Percentiles rank a stretch among this genome's conserved stretches.
phyloP scores from a whole-genome alignment of 2,113 vertebrate genomes.

The Amblyopsis rosae region DNA sequence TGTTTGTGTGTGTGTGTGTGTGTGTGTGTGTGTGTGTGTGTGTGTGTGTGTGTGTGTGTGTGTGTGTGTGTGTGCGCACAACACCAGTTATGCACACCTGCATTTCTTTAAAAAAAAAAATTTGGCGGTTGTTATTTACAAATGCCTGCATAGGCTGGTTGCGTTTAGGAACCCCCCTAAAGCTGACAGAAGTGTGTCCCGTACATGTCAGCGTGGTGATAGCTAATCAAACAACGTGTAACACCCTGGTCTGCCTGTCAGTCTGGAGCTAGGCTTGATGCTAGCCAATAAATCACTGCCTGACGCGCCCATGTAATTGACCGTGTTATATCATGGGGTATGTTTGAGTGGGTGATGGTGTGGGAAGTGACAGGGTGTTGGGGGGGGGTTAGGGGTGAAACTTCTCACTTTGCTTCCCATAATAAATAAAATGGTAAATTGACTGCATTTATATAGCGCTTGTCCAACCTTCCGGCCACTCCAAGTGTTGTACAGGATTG shows the following conservation, averaged over 20 bases:
- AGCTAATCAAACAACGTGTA: conserved; percentile 35
- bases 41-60: neutral
- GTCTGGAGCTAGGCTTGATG: conserved; percentile 35
- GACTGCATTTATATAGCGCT: no score
- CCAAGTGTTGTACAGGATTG: no score
- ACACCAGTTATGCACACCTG: neutral
- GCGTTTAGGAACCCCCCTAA: conserved; percentile 18
- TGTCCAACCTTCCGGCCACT: no score
- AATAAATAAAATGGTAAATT: no score
- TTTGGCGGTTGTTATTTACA: neutral
- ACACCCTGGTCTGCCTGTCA: conserved; percentile 33
- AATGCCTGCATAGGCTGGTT: conserved; percentile 14
- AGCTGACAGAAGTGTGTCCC: neutral
- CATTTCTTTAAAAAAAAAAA: no score
- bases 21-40: no score
- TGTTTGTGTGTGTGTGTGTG: no score
- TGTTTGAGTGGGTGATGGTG: conserved; percentile 24
- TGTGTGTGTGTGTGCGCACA: neutral
- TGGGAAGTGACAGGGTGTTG: no score
- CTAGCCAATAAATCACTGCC: conserved; percentile 61
- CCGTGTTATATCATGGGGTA: conserved; percentile 59
- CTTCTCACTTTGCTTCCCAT: conserved; percentile 61
- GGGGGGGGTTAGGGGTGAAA: conserved; percentile 50
- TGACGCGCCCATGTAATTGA: conserved; percentile 67
- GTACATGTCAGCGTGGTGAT: conserved; percentile 31